Conservation (phyloP, 2,797 vertebrate species). For the Rhinogobio ventralis region DNA sequence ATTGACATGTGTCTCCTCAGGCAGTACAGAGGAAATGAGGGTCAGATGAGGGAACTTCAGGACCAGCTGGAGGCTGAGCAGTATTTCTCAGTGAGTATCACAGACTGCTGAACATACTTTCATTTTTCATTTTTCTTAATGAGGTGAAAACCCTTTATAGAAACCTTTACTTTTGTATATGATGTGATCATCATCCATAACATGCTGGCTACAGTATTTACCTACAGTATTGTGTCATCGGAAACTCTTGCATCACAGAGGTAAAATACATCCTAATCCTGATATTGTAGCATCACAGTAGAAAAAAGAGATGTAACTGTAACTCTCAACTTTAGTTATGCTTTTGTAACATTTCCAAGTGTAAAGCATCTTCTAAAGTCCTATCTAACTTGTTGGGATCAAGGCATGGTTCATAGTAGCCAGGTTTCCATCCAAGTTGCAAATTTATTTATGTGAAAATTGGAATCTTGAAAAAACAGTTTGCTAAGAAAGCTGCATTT, state of each 20-base stretch:
- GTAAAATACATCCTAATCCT: no score
- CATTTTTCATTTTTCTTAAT: neutral
- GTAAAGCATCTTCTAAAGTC: neutral
- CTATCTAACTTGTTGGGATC: neutral
- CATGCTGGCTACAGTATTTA: neutral
- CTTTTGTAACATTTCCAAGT: neutral
- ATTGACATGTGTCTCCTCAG: constrained; percentile 64
- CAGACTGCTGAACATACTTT: no score
- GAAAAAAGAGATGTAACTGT: neutral
- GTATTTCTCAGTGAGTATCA: constrained; percentile 94
- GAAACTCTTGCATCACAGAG: neutral
- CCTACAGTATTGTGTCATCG: neutral
- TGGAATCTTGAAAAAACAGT: neutral
- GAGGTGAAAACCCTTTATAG: neutral
- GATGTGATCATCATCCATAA: neutral
- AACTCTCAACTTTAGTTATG: neutral
- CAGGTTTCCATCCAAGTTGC: neutral
- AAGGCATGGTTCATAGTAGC: neutral
- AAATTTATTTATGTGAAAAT: neutral
- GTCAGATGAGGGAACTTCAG: constrained; percentile 99
- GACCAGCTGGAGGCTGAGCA: constrained; percentile 99
- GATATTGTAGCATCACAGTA: no score
- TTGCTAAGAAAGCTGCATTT: neutral
- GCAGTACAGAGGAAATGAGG: constrained; percentile 98
- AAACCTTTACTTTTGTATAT: no score